Percentiles rank a stretch among this genome's conserved stretches.
Evolutionary conservation across 2,888 invertebrate genomes (phyloP).

Genomic region (Theretra japonica): DNA sequence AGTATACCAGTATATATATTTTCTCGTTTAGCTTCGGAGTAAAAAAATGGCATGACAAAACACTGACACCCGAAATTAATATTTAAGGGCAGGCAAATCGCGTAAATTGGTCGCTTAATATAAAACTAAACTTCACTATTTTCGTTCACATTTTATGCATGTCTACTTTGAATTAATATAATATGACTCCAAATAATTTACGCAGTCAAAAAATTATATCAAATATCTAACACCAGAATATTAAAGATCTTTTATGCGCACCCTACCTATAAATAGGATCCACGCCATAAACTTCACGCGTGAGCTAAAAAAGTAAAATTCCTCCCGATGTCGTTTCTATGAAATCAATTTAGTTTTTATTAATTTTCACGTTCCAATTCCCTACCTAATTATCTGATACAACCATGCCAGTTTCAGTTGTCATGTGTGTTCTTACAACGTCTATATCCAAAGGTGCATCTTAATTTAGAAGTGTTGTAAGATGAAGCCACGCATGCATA

Average conservation of each 20-base stretch:
- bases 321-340: constrained; percentile 21
- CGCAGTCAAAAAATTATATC: no score
- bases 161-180: no score
- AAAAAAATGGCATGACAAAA: no score
- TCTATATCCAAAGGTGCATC: constrained; percentile 4
- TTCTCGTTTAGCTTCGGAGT: no score
- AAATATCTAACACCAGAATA: neutral
- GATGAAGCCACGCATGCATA: constrained; percentile 60
- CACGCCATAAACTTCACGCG: neutral
- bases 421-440: neutral
- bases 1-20: no score
- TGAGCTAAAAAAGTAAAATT: constrained; percentile 5
- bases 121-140: no score
- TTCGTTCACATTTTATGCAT: no score
- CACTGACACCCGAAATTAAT: no score
- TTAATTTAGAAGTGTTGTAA: constrained; percentile 35
- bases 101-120: no score
- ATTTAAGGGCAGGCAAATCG: no score
- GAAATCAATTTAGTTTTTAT: constrained; percentile 21
- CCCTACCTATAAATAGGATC: neutral
- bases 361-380: constrained; percentile 42
- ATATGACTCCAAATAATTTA: no score
- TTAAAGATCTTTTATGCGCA: neutral
- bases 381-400: constrained; percentile 37
- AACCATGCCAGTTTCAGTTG: constrained; percentile 12